These are phyloP conservation scores for Palythoa heliodiscus DNA, from an alignment of 92 coral and sea anemone genomes.

Conservation along the genomic window DNA sequence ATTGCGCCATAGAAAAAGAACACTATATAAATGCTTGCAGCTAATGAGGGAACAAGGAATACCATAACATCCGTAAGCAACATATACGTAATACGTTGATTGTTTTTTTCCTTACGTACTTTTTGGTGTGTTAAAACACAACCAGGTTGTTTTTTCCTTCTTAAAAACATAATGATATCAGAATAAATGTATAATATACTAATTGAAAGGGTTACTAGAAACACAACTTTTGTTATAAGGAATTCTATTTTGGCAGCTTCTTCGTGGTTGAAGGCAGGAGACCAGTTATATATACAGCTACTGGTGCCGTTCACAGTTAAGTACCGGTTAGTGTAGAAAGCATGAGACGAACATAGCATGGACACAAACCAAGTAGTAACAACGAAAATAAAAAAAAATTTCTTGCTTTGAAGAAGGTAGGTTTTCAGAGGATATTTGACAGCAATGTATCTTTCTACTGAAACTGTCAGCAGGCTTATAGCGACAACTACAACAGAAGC, in stretches of 20 bases:
- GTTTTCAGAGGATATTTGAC: background rate
- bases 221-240: background rate
- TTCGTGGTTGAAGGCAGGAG: background rate
- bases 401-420: background rate
- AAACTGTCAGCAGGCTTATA: slow-evolving; percentile 1
- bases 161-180: background rate
- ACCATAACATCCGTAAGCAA: background rate
- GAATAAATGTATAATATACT: background rate
- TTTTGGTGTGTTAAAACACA: background rate
- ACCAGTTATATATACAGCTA: background rate
- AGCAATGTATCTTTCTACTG: background rate
- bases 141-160: background rate
- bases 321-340: background rate
- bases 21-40: background rate
- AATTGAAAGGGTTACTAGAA: background rate
- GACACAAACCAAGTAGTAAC: background rate
- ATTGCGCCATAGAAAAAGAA: too few relatives aligned
- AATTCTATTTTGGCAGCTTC: background rate
- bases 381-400: background rate
- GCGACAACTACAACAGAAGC: background rate
- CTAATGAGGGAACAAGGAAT: background rate
- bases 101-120: background rate
- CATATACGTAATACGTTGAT: slow-evolving; percentile 1
- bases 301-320: background rate
- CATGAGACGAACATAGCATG: background rate